Percentiles rank a stretch among this genome's conserved stretches.
These are phyloP conservation scores for Aselliscus stoliczkanus DNA, from an alignment of 2,797 vertebrate species.

Conservation along the genomic window DNA sequence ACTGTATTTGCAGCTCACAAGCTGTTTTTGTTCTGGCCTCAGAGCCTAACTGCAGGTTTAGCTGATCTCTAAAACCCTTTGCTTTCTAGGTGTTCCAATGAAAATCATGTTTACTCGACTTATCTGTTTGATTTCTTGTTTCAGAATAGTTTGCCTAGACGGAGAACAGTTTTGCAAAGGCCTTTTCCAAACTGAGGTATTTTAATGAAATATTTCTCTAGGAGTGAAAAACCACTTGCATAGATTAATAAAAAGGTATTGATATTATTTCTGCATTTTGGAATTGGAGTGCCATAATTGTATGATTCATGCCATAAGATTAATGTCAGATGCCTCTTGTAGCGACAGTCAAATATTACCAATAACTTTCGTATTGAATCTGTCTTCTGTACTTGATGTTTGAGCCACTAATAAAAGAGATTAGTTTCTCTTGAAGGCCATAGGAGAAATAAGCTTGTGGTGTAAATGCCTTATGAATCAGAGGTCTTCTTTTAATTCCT, in stretches of 20 bases:
- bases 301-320: constrained; percentile 57
- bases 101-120: no score
- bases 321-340: constrained; percentile 71
- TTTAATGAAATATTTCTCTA: neutral
- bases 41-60: neutral
- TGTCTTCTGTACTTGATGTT: constrained; percentile 65
- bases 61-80: neutral
- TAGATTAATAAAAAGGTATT: constrained; percentile 33
- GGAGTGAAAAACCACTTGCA: neutral
- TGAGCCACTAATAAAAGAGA: constrained; percentile 66
- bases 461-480: constrained; percentile 66
- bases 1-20: neutral
- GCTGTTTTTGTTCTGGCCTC: neutral
- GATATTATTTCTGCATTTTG: constrained; percentile 41
- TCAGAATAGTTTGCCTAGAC: neutral
- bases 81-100: neutral
- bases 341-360: constrained; percentile 67
- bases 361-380: constrained; percentile 71
- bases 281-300: constrained; percentile 55
- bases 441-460: constrained; percentile 58
- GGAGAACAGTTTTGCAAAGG: neutral
- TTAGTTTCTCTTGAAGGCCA: constrained; percentile 51
- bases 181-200: neutral
- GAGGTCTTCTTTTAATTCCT: constrained; percentile 54
- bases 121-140: neutral